phyloP scores from a whole-genome alignment of 92 coral and sea anemone genomes.

The Chrysogorgia sp. region DNA sequence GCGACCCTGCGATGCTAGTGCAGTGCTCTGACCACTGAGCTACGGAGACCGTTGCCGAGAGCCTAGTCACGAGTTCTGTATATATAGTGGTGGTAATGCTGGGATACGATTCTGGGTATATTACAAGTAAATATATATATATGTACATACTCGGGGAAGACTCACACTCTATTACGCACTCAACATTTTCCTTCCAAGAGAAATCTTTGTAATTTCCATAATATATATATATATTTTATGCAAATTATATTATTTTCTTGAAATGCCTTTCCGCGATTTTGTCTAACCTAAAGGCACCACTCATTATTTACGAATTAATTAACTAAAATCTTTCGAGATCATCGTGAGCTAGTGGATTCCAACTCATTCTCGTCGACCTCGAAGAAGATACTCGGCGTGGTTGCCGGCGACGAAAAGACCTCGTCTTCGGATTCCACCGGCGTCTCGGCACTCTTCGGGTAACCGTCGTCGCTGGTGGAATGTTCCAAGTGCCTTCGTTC shows the following conservation, averaged over 20 bases:
- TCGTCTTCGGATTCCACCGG: constrained; percentile 27
- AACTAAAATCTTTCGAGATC: background rate
- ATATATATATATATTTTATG: too few species aligned
- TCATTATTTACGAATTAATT: background rate
- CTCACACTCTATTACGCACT: too few species aligned
- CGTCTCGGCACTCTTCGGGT: background rate
- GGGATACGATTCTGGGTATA: too few species aligned
- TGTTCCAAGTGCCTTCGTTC: constrained; percentile 26
- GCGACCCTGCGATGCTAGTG: too few species aligned
- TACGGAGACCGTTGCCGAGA: too few species aligned
- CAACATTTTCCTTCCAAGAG: too few species aligned
- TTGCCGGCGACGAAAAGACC: constrained; percentile 13
- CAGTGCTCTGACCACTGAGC: too few species aligned
- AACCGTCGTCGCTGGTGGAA: background rate
- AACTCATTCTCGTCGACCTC: constrained; percentile 18
- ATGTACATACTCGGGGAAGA: too few species aligned
- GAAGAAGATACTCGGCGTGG: background rate
- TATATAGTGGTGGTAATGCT: too few species aligned
- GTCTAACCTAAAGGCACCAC: background rate
- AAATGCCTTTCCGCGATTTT: background rate
- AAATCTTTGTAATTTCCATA: background rate
- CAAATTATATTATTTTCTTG: background rate
- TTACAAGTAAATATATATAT: too few species aligned
- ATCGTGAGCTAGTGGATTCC: constrained; percentile 36
- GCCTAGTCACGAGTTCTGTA: too few species aligned